Conservation (phyloP, 1,140 invertebrate genomes). For the Bombus fervidus region DNA sequence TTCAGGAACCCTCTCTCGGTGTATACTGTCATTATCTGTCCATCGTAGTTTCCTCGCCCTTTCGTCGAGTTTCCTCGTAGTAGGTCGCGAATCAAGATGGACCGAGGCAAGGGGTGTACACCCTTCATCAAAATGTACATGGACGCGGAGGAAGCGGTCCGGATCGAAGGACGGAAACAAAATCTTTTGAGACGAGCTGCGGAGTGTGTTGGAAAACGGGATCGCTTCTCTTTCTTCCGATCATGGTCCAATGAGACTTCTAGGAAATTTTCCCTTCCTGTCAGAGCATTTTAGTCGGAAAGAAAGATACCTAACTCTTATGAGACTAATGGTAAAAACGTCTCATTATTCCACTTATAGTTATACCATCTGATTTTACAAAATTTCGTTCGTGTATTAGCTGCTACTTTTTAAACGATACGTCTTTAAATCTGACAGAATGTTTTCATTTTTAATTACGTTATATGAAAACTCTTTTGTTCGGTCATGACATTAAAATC, state of each 20-base stretch:
- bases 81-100: constrained; percentile 63
- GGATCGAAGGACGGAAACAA: background rate
- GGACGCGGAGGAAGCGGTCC: background rate
- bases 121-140: constrained; percentile 67
- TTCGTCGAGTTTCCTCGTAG: constrained; percentile 44
- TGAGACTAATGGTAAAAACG: background rate
- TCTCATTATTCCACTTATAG: no score
- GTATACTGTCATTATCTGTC: constrained; percentile 62
- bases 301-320: no score
- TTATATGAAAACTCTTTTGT: no score
- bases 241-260: background rate
- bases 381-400: no score
- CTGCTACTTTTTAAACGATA: no score
- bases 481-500: no score
- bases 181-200: background rate
- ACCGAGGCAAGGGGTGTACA: constrained; percentile 45
- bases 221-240: constrained; percentile 14
- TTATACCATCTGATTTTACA: no score
- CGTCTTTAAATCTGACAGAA: no score
- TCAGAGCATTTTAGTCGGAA: no score
- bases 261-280: background rate
- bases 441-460: no score
- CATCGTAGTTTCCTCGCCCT: constrained; percentile 59
- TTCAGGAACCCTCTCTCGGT: constrained; percentile 36
- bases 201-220: background rate